These are phyloP conservation scores for Ciona savignyi DNA, from an alignment of 23 tunicate species.

Conservation along the genomic window DNA sequence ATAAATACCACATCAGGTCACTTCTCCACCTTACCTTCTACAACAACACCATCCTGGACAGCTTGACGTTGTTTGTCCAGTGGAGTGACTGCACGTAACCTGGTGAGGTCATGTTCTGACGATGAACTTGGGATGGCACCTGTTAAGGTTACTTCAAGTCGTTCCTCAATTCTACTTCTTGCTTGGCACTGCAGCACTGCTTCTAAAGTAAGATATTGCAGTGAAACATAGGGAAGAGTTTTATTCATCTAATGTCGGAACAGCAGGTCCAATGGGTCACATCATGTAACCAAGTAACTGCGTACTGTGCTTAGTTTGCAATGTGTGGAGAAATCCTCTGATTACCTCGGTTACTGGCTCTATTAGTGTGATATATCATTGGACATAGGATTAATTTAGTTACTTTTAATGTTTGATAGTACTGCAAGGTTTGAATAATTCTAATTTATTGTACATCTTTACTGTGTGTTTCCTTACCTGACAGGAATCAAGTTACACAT, in stretches of 20 bases:
- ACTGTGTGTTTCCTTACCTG: not conserved
- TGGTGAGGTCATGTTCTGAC: constrained; percentile 44
- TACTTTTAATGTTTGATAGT: no score
- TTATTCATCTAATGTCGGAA: no score
- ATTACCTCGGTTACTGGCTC: no score
- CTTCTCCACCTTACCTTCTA: constrained; percentile 38
- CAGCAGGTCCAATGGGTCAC: no score
- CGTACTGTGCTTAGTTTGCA: no score
- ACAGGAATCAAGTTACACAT: not conserved
- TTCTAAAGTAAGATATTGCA: constrained; percentile 28
- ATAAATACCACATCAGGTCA: not conserved
- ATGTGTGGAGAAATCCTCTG: no score
- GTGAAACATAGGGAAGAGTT: not conserved
- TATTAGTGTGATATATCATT: no score
- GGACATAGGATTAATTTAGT: no score
- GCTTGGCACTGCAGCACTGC: constrained; percentile 86
- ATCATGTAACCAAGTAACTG: no score
- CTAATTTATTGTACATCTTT: not conserved
- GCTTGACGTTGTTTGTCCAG: constrained; percentile 6
- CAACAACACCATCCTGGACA: constrained; percentile 32
- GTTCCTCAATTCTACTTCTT: constrained; percentile 73
- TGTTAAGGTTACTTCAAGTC: constrained; percentile 73
- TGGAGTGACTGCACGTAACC: constrained; percentile 63
- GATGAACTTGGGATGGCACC: constrained; percentile 79
- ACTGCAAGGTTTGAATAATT: no score